These are phyloP conservation scores for Urocolius indicus DNA, from an alignment of 2,113 vertebrate species.

Conservation along the genomic window DNA sequence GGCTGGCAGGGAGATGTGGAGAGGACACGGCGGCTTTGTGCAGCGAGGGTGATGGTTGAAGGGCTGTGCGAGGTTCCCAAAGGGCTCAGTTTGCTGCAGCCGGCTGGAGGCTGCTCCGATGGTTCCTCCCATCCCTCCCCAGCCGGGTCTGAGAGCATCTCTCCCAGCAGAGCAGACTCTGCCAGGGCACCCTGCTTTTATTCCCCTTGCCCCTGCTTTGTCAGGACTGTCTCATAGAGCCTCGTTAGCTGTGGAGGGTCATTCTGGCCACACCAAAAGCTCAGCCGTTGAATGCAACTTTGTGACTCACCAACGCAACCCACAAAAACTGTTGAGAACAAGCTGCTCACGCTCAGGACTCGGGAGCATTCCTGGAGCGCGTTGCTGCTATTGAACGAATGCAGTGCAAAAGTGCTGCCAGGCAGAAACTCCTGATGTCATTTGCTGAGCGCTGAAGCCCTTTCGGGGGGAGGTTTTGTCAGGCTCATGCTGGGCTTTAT, in stretches of 20 bases:
- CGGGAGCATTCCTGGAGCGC: not conserved
- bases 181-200: not conserved
- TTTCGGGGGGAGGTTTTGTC: not conserved
- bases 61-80: not conserved
- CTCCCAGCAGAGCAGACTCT: not conserved
- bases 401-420: not conserved
- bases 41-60: not conserved
- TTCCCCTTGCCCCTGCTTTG: not conserved
- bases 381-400: not conserved
- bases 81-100: not conserved
- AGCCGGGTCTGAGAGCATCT: not conserved
- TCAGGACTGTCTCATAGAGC: not conserved
- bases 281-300: not conserved
- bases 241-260: not conserved
- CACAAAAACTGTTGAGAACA: not conserved
- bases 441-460: not conserved
- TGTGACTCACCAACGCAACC: not conserved
- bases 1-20: not conserved
- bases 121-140: not conserved
- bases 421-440: not conserved
- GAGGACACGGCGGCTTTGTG: not conserved
- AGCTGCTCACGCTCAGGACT: not conserved
- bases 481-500: not conserved
- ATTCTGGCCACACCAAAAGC: not conserved
- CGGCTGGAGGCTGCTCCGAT: not conserved